Conservation (phyloP, 1,140 invertebrate species). For the Macrostomum lignano region DNA sequence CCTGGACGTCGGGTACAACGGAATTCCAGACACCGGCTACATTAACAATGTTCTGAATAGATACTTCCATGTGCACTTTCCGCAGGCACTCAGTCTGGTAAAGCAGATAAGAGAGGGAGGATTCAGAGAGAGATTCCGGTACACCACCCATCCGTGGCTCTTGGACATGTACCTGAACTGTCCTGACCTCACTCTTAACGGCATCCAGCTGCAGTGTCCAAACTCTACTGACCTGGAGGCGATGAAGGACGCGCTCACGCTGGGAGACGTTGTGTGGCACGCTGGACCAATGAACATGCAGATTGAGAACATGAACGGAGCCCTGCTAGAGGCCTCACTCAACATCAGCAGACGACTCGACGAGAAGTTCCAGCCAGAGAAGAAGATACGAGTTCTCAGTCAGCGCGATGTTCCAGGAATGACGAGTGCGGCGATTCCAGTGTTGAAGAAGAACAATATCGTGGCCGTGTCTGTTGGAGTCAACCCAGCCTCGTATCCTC, state of each 20-base stretch:
- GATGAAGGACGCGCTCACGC: conserved; percentile 10
- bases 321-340: conserved; percentile 11
- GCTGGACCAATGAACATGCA: conserved; percentile 19
- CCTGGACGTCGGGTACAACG: too few species aligned
- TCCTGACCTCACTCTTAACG: conserved; percentile 8
- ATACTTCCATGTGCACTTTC: conserved; percentile 15
- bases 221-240: conserved; percentile 6
- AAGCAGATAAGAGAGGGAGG: conserved; percentile 8
- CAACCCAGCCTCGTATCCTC: conserved; percentile 13
- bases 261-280: conserved; percentile 14
- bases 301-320: conserved; percentile 11
- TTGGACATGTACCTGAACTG: conserved; percentile 15
- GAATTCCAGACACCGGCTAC: too few species aligned
- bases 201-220: conserved; percentile 12
- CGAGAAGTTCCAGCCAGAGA: conserved; percentile 10
- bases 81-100: conserved; percentile 11
- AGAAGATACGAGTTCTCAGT: conserved; percentile 11
- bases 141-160: conserved; percentile 18
- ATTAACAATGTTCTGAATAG: conserved; percentile 13
- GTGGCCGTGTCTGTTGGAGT: conserved; percentile 15
- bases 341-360: conserved; percentile 11
- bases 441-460: conserved; percentile 10
- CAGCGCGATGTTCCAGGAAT: conserved; percentile 19
- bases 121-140: conserved; percentile 13
- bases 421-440: conserved; percentile 13